phyloP scores from a whole-genome alignment of 35 echinoderm and acorn worm genomes.

The Amphiura filiformis region DNA sequence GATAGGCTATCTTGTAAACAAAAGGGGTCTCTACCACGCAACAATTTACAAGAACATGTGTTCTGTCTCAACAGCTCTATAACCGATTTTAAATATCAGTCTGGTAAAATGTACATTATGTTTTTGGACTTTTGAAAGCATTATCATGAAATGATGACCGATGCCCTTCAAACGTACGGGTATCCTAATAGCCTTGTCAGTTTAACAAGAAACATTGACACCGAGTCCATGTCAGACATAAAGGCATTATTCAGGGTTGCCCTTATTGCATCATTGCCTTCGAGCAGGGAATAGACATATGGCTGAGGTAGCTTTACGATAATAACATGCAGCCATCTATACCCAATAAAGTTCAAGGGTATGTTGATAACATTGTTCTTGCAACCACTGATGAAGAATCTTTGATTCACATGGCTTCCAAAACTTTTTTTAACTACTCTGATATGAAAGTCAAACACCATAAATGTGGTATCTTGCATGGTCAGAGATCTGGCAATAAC shows the following conservation, averaged over 20 bases:
- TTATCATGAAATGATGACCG: not conserved
- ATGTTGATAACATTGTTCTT: not conserved
- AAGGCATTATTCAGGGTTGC: not conserved
- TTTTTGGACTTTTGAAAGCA: not conserved
- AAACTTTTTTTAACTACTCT: not conserved
- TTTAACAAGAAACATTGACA: not conserved
- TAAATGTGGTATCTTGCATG: not conserved
- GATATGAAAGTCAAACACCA: not conserved
- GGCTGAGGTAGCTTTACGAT: not conserved
- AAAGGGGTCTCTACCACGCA: not conserved
- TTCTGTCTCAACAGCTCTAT: not conserved
- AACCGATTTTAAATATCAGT: not conserved
- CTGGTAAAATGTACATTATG: not conserved
- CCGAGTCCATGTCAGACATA: constrained; percentile 1
- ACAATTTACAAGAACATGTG: not conserved
- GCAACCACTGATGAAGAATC: not conserved
- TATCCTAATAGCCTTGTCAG: not conserved
- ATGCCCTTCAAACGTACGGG: not conserved
- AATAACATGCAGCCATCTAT: not conserved
- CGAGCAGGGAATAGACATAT: not conserved
- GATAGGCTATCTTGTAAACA: not conserved
- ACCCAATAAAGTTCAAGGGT: not conserved
- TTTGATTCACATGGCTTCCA: not conserved
- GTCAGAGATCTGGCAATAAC: not conserved
- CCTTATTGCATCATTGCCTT: not conserved